Conservation (phyloP, 2,888 invertebrate genomes). For the Melanostoma scalare region DNA sequence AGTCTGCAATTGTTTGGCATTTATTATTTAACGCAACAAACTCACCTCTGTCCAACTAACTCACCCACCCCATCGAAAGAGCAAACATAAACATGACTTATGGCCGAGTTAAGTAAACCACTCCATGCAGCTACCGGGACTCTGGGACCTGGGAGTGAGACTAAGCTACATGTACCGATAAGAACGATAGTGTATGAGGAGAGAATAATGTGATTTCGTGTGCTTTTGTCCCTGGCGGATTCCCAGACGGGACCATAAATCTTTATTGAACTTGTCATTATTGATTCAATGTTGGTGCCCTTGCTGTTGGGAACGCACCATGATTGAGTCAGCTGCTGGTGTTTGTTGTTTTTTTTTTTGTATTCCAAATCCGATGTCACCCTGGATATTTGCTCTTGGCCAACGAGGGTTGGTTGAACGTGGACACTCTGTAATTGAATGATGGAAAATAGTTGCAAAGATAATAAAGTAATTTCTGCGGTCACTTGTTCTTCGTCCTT, state of each 20-base stretch:
- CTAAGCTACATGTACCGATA: conserved; percentile 60
- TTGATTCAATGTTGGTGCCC: conserved; percentile 78
- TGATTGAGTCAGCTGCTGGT: conserved; percentile 54
- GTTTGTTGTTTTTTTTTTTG: conserved; percentile 29
- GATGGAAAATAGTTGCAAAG: conserved; percentile 65
- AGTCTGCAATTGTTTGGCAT: conserved; percentile 74
- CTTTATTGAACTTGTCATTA: conserved; percentile 81
- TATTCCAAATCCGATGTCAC: conserved; percentile 48
- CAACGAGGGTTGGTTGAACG: neutral
- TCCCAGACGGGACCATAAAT: conserved; percentile 79
- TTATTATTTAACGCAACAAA: conserved; percentile 71
- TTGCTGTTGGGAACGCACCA: conserved; percentile 66
- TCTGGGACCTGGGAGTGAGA: conserved; percentile 27
- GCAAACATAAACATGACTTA: conserved; percentile 70
- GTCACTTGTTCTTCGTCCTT: conserved; percentile 49
- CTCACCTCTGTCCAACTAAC: conserved; percentile 20
- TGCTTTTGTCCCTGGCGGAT: conserved; percentile 70
- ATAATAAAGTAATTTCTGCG: conserved; percentile 73
- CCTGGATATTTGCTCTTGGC: conserved; percentile 5
- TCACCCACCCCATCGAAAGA: conserved; percentile 15
- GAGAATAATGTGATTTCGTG: conserved; percentile 9
- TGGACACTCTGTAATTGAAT: conserved; percentile 52
- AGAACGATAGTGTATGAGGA: conserved; percentile 35
- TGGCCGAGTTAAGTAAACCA: conserved; percentile 70
- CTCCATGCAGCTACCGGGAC: conserved; percentile 18